phyloP scores from a whole-genome alignment of 2,113 vertebrate genomes.

The Salvelinus namaycush region DNA sequence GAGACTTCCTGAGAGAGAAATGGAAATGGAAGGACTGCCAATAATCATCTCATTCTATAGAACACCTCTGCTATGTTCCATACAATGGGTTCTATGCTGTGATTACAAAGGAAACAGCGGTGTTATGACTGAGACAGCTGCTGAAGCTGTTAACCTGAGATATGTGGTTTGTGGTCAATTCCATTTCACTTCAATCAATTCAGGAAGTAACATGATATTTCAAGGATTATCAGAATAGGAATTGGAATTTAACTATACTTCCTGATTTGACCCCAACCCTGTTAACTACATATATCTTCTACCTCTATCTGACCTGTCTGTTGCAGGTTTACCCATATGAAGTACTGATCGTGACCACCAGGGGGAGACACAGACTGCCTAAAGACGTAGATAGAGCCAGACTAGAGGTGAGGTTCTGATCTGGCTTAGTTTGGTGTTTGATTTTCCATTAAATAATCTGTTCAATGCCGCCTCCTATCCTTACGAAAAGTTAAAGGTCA shows the following conservation, averaged over 20 bases:
- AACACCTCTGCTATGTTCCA: no score
- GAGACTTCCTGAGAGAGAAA: no score
- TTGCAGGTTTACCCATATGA: constrained; percentile 93
- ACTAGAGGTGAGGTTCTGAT: constrained; percentile 81
- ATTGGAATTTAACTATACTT: no score
- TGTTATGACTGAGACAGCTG: neutral
- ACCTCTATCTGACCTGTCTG: neutral
- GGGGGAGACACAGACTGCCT: constrained; percentile 90
- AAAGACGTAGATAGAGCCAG: constrained; percentile 94
- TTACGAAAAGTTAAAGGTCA: neutral
- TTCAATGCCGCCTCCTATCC: neutral
- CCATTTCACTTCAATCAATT: neutral
- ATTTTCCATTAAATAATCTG: no score
- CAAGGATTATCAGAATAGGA: no score
- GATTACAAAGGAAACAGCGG: no score
- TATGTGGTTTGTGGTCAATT: neutral
- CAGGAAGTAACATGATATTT: no score
- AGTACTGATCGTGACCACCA: constrained; percentile 91
- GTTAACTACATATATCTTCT: neutral
- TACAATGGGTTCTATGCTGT: no score
- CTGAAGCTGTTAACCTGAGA: neutral
- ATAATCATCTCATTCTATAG: no score
- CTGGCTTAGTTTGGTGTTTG: no score
- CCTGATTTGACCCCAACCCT: neutral
- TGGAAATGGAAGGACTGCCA: no score